Evolutionary conservation across 2,113 vertebrate genomes (phyloP), one percentile per base, ranked within the genome.

Genomic region (Thermophis baileyi): DNA sequence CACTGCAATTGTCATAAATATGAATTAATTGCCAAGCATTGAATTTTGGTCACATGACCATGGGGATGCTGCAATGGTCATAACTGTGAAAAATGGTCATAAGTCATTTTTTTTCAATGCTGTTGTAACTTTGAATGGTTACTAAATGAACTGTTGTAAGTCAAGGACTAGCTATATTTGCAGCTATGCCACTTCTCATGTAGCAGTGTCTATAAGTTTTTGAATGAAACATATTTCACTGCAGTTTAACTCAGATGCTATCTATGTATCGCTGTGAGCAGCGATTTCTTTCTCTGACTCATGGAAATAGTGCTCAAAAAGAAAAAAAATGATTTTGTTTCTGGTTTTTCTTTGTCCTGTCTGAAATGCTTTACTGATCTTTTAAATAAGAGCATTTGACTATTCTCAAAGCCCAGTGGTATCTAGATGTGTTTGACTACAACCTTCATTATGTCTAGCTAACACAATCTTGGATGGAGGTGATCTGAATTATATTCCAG

Each of bases 351-450:
- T 10, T 92, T 44, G 81, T 24, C 27, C 50, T n/a, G 40, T 35
- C 40, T 27, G 11, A 8, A n/a, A 93, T 54, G 54, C 16, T 46
- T 53, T 93, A 94, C 6, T 55, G 6, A 57, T 93, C 93, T 55
- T 69, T 69, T 88, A 6, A 46, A 94, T 87, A 94, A 94, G 94
- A 35, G 2, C 94, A 95, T 94, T 91, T 2, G 9, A 27, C 10
- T 60, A 25, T 60, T 60, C 60, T 63, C 60, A 63, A 63, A 63
- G 30, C 27, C 27, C 27, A n/a, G 60, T 63, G 60, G 27, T 30
- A 63, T n/a, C 60, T 30, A n/a, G 27, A 63, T 63, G 60, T 63
- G 27, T 14, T 14, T 63, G 60, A n/a, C 27, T 63, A 63, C 11
- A 63, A 12, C 27, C 27, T 12, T 63, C 60, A 63, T 63, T 30